These are phyloP conservation scores for Anas georgica DNA, from an alignment of 2,797 vertebrate genomes.

Conservation along the genomic window DNA sequence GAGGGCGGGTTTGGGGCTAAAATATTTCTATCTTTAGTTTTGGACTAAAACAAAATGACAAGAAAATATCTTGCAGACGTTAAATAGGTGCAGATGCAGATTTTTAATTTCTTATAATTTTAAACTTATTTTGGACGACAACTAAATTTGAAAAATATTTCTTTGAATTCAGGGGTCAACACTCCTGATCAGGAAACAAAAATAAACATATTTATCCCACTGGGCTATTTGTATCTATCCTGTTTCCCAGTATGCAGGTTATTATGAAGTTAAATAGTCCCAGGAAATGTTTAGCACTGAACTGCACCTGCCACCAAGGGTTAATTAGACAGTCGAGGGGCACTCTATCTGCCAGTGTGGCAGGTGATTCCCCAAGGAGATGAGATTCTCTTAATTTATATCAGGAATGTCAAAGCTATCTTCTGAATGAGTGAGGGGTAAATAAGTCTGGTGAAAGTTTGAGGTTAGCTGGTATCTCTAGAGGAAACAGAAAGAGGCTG, in stretches of 20 bases:
- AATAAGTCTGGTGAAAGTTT: neutral
- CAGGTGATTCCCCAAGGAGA: neutral
- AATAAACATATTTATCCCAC: neutral
- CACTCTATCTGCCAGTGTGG: neutral
- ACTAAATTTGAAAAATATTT: neutral
- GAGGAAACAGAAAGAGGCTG: neutral
- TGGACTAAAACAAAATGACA: neutral
- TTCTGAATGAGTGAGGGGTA: neutral
- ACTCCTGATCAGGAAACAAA: neutral
- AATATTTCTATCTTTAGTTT: neutral
- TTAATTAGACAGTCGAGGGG: constrained; percentile 1
- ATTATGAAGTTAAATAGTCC: neutral
- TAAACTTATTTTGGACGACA: neutral
- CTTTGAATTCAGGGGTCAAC: neutral
- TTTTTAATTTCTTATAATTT: neutral
- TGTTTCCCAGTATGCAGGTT: neutral
- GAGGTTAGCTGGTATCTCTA: neutral
- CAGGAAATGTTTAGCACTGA: neutral
- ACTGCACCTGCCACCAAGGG: neutral
- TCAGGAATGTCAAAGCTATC: neutral
- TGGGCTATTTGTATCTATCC: neutral
- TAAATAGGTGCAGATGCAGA: too few species aligned
- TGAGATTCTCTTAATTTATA: neutral
- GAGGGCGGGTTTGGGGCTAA: neutral
- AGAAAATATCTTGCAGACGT: neutral